Evolutionary conservation across 2,797 vertebrate genomes (phyloP), one percentile per base, ranked within the genome.

Genomic region (Acipenser transmontanus): DNA sequence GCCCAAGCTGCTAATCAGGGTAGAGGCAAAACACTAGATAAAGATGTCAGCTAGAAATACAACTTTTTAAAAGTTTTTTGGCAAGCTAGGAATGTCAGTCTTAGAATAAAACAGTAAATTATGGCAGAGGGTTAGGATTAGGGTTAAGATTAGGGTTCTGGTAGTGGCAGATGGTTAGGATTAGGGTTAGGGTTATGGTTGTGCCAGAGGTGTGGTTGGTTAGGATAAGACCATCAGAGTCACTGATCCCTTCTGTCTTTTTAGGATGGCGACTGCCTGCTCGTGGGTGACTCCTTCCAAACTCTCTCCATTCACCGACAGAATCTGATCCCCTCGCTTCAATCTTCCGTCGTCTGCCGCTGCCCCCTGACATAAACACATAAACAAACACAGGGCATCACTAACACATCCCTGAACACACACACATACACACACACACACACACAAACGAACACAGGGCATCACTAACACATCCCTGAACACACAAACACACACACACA

Each of bases 311-410:
- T 97, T 97, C 66, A 98, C 95, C 0, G 91, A 80, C 75, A 97
- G 73, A 66, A 98, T 91, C 84, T 98, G 96, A 69, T 98, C 96
- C 0, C 96, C 95, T 0, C 95, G 91, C 68, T 93, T 97, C 80
- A 98, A 80, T 65, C 83, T 86, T 4, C 93, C 91, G 0, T 98
- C 95, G 13, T 87, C 91, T 0, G 93, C 93, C 13, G 95, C 93
- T 6, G 96, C 95, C 52, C 95, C 96, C 96, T 98, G 78, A 59
- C 7, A 66, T 34, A 34, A 34, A 34, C 2, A 34, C 47, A 7
- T 14, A 8, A 10, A 49, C 56, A 51, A 10, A 49, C 56, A 51
- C 2, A 8, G 34, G 8, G 12, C 1, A 54, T 10, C 13, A 8
- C 34, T 34, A 4, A 69, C 54, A 72, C 61, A 69, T 60, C 49